Conservation (phyloP, 2,797 vertebrate genomes). For the Cebuella pygmaea region DNA sequence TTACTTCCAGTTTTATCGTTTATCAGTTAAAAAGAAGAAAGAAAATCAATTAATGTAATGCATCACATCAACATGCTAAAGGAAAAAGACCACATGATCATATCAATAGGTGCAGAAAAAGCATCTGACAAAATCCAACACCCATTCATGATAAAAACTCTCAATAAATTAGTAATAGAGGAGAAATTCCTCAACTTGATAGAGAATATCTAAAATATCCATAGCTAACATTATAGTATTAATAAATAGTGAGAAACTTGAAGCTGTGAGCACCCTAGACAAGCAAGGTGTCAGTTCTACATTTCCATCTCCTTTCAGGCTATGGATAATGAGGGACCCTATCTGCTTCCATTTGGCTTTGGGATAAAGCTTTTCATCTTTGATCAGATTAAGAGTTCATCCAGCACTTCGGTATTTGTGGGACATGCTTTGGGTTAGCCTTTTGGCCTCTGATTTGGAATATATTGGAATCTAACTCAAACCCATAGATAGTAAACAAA, state of each 20-base stretch:
- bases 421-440: background rate
- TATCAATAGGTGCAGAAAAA: background rate
- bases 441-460: constrained; percentile 33
- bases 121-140: background rate
- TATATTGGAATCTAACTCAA: background rate
- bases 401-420: background rate
- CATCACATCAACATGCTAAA: background rate
- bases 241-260: background rate
- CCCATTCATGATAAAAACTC: background rate
- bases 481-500: background rate
- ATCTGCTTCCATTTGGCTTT: background rate
- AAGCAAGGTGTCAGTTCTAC: background rate
- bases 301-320: background rate
- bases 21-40: too few species aligned
- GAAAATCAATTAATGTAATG: background rate
- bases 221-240: background rate
- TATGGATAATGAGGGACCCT: background rate
- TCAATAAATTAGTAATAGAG: background rate
- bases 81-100: background rate
- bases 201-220: background rate
- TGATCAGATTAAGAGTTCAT: constrained; percentile 44
- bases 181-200: background rate
- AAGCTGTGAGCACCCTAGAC: background rate
- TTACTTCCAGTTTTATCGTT: too few species aligned
- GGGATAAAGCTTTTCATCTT: constrained; percentile 33